Evolutionary conservation across 2,888 invertebrate species (phyloP).

Genomic region (Ganaspis brasiliensis): DNA sequence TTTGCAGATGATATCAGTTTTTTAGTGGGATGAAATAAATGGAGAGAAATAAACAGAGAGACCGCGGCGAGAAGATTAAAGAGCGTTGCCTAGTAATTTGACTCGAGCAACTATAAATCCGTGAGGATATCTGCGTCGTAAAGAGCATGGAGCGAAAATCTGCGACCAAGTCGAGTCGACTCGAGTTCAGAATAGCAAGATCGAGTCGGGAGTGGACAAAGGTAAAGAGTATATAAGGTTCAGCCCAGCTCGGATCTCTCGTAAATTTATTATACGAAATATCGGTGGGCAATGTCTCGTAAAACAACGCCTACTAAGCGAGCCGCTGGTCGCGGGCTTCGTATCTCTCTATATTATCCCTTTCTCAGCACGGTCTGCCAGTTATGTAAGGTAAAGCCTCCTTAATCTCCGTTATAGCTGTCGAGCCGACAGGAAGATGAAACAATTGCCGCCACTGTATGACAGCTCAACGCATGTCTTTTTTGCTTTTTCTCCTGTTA

Average conservation of each 20-base stretch:
- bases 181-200: constrained; percentile 20
- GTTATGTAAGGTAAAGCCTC: constrained; percentile 60
- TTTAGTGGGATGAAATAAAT: constrained; percentile 44
- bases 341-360: constrained; percentile 56
- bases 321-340: constrained; percentile 46
- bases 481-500: constrained; percentile 35
- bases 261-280: constrained; percentile 65
- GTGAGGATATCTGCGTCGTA: constrained; percentile 63
- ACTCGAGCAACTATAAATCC: constrained; percentile 65
- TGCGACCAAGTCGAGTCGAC: constrained; percentile 45
- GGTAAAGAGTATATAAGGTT: constrained; percentile 42
- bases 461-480: constrained; percentile 39
- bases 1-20: constrained; percentile 40
- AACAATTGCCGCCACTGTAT: constrained; percentile 57
- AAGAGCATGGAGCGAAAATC: constrained; percentile 55
- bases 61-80: constrained; percentile 60
- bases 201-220: constrained; percentile 27
- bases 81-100: constrained; percentile 67
- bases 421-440: constrained; percentile 59
- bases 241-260: constrained; percentile 60
- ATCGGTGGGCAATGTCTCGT: constrained; percentile 59
- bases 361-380: constrained; percentile 57
- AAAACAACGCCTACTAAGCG: constrained; percentile 50
- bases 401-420: constrained; percentile 56
- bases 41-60: constrained; percentile 49